A percentile compares a stretch with the other conserved stretches of the same genome.
Conservation (phyloP, 2,797 vertebrate genomes). For the Masticophis lateralis region DNA sequence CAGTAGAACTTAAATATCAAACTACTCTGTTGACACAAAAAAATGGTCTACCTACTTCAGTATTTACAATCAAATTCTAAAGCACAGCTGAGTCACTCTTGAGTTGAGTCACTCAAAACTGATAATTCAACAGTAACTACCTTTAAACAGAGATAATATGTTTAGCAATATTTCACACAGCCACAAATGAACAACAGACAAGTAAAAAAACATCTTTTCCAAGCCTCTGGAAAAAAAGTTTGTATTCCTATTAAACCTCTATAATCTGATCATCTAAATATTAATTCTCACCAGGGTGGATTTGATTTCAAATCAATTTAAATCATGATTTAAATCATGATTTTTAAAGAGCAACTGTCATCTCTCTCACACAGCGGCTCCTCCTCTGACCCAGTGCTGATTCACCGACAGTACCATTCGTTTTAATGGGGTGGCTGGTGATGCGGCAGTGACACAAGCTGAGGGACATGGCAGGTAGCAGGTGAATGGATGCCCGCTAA, state of each 20-base stretch:
- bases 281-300: background rate
- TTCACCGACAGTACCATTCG: too few species aligned
- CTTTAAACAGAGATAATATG: background rate
- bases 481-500: too few species aligned
- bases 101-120: background rate
- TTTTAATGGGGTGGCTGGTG: too few species aligned
- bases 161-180: conserved; percentile 23
- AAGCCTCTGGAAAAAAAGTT: background rate
- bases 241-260: background rate
- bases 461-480: too few species aligned
- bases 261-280: background rate
- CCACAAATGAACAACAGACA: conserved; percentile 29
- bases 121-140: background rate
- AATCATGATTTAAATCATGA: too few species aligned
- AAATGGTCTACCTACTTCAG: background rate
- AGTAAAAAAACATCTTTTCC: background rate
- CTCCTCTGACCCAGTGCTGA: too few species aligned
- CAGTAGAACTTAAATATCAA: background rate
- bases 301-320: too few species aligned
- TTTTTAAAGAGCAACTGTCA: too few species aligned
- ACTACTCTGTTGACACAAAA: background rate
- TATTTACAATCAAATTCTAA: background rate
- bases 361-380: too few species aligned
- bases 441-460: too few species aligned
- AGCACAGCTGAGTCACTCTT: background rate